These are phyloP conservation scores for Brachyopa scutellaris DNA, from an alignment of 2,888 invertebrate genomes.

Conservation along the genomic window DNA sequence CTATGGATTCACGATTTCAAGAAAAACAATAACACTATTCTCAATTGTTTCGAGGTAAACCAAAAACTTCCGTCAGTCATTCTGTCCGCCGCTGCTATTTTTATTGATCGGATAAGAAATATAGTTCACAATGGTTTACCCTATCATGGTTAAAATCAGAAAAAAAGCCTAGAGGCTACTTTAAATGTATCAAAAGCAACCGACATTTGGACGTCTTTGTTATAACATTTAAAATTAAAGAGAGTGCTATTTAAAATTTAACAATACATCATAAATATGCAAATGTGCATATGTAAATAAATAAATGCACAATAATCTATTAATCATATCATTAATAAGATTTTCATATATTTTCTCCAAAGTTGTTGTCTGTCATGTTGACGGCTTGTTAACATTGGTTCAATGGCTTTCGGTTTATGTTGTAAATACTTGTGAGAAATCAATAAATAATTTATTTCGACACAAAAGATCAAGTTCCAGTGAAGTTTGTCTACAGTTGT, in stretches of 20 bases:
- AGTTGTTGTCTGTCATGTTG: conserved; percentile 27
- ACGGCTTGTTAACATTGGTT: conserved; percentile 12
- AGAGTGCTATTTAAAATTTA: conserved; percentile 12
- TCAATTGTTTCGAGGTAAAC: too few species aligned
- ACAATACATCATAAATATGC: conserved; percentile 11
- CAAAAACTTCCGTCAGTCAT: too few species aligned
- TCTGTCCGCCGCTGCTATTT: neutral
- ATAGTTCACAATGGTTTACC: conserved; percentile 8
- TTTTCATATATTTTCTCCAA: conserved; percentile 6
- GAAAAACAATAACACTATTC: conserved; percentile 3
- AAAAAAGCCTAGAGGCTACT: conserved; percentile 2
- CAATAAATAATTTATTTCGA: conserved; percentile 21
- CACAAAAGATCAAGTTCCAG: conserved; percentile 8
- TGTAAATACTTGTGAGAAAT: conserved; percentile 21
- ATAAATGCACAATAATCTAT: conserved; percentile 10
- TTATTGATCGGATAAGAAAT: neutral
- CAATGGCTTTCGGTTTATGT: conserved; percentile 18
- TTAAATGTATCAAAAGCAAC: conserved; percentile 20
- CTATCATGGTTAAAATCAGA: conserved; percentile 10
- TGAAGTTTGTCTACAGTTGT: too few species aligned
- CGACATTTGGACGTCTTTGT: conserved; percentile 14
- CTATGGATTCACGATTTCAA: neutral
- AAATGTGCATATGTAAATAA: conserved; percentile 16
- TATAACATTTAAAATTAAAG: conserved; percentile 21
- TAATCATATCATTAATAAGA: conserved; percentile 28